Evolutionary conservation across 1,140 invertebrate genomes (phyloP).

Genomic region (Metopolophium dirhodum): DNA sequence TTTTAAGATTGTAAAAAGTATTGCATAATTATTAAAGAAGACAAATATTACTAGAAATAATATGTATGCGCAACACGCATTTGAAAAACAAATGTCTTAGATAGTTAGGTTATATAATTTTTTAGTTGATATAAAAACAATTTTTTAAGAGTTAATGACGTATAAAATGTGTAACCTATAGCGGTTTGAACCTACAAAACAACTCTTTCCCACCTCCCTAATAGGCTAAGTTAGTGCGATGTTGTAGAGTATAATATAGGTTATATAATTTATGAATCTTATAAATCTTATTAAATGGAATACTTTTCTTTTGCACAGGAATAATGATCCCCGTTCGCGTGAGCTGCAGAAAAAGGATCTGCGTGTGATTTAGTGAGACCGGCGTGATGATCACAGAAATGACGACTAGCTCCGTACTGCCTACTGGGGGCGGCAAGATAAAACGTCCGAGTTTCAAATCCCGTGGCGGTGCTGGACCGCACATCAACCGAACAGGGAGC

Average conservation of each 20-base stretch:
- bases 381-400: slow-evolving; percentile 43
- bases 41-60: background rate
- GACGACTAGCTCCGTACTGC: slow-evolving; percentile 64
- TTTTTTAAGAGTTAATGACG: background rate
- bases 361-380: background rate
- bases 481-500: background rate
- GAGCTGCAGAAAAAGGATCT: background rate
- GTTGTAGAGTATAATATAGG: background rate
- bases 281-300: background rate
- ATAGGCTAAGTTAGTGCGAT: background rate
- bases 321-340: background rate
- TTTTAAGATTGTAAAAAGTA: background rate
- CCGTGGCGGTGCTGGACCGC: background rate
- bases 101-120: background rate
- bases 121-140: background rate
- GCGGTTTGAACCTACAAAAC: no score
- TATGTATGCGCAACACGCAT: background rate
- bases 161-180: no score
- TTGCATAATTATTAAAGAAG: background rate
- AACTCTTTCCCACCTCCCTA: no score
- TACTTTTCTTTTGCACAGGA: background rate
- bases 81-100: background rate
- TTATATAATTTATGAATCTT: no score
- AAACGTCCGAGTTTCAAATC: slow-evolving; percentile 58
- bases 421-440: slow-evolving; percentile 78